These are phyloP conservation scores for Pteronotus mesoamericanus DNA, from an alignment of 2,797 vertebrate genomes.

Conservation along the genomic window DNA sequence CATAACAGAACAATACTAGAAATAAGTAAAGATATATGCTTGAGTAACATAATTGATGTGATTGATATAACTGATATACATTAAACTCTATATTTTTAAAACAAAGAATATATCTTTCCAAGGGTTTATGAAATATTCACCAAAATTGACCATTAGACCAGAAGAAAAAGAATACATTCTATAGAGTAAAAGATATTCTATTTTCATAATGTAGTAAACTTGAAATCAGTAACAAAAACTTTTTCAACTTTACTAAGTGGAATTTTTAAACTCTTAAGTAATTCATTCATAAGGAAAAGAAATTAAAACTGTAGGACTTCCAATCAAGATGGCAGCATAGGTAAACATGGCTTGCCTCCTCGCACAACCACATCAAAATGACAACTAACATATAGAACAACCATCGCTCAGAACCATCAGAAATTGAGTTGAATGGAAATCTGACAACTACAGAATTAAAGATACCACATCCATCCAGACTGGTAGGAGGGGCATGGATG, in stretches of 20 bases:
- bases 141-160: background rate
- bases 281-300: background rate
- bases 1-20: background rate
- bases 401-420: no score
- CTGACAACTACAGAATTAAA: no score
- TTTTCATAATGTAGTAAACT: background rate
- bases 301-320: background rate
- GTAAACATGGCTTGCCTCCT: no score
- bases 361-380: no score
- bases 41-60: background rate
- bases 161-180: background rate
- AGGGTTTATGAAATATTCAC: background rate
- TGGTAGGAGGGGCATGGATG: no score
- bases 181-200: background rate
- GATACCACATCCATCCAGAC: no score
- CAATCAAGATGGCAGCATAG: no score
- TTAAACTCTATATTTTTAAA: background rate
- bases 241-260: background rate
- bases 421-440: no score
- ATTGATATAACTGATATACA: background rate
- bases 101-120: background rate
- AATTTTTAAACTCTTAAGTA: background rate
- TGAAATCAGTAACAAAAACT: background rate
- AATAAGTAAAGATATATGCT: background rate
- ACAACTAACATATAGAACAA: no score